Percentiles rank a stretch among this genome's conserved stretches.
Evolutionary conservation across 2,888 invertebrate species (phyloP).

Genomic region (Xanthorhoe spadicearia): DNA sequence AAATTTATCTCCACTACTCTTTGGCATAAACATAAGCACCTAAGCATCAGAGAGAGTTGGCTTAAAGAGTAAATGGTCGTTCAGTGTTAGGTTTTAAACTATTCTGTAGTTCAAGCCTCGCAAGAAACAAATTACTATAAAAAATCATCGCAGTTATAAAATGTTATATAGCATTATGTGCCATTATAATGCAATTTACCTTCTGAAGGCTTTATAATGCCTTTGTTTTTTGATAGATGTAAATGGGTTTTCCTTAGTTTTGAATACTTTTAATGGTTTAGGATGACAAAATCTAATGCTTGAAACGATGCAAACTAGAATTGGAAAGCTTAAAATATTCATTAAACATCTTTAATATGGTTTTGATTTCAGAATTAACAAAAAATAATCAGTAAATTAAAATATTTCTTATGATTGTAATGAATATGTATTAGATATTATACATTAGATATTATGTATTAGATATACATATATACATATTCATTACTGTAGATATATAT

Average conservation of each 20-base stretch:
- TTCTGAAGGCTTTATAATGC: slow-evolving; percentile 26
- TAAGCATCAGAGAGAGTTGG: slow-evolving; percentile 64
- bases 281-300: too few species aligned
- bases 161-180: slow-evolving; percentile 40
- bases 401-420: too few species aligned
- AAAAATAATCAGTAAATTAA: too few species aligned
- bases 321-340: too few species aligned
- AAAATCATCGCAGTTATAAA: slow-evolving; percentile 55
- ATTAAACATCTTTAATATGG: too few species aligned
- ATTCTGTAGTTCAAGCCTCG: slow-evolving; percentile 63
- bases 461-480: too few species aligned
- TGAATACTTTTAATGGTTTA: not conserved
- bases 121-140: slow-evolving; percentile 73
- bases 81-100: slow-evolving; percentile 74
- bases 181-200: slow-evolving; percentile 48
- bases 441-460: too few species aligned
- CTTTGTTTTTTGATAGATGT: slow-evolving; percentile 12
- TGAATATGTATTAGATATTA: too few species aligned
- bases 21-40: slow-evolving; percentile 64
- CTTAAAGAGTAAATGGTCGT: slow-evolving; percentile 73
- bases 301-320: too few species aligned
- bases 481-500: too few species aligned
- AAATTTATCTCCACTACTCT: slow-evolving; percentile 49
- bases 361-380: too few species aligned
- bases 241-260: not conserved